Base-by-base conservation (phyloP, 2,113 vertebrate genomes). In the Pavo muticus region DNA sequence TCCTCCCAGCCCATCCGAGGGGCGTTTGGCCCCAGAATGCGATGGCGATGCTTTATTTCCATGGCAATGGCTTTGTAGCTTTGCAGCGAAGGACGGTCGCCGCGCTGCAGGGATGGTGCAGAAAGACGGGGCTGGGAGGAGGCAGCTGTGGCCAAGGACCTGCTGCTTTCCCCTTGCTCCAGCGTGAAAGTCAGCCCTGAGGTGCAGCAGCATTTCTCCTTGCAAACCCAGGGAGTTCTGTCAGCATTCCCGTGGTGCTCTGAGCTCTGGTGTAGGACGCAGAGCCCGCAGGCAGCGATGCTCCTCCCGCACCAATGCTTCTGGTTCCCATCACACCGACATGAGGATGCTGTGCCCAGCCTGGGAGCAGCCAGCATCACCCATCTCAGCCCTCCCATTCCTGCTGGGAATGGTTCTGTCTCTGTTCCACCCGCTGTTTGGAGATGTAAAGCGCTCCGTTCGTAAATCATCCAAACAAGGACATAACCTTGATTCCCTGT, bases 381-480 rank as follows among this genome's bases (percentile, higher is more conserved):
- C 83, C 44, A 19, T 32, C 56, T 5, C 10, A 32, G 17, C 56
- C 48, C 73, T 3, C 25, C 45, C 17, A 1, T 24, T 1, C 81
- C 32, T 59, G 30, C 56, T 72, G 3, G 29, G 60, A 54, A 7
- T 69, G 11, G 42, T 93, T 87, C 45, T 86, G 52, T 80, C 60
- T n/a, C 71, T 32, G 54, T 56, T 84, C 94, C 0, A 0, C 75
- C 89, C 3, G 10, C 54, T 24, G 35, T 79, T 56, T 3, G 56
- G 83, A 88, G 86, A 78, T 72, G 5, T 2, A 67, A 74, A 67
- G 45, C 0, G 37, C 89, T 86, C 71, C 2, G 95, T 90, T 87
- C 20, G 35, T 97, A 93, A 97, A 95, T 97, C 94, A 91, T 29
- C 71, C 57, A 56, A 95, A 88, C 97, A 95, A 97, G 97, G 96